Percentiles rank a stretch among this genome's conserved stretches.
Evolutionary conservation across 2,113 vertebrate genomes (phyloP).

Genomic region (Pholis gunnellus): DNA sequence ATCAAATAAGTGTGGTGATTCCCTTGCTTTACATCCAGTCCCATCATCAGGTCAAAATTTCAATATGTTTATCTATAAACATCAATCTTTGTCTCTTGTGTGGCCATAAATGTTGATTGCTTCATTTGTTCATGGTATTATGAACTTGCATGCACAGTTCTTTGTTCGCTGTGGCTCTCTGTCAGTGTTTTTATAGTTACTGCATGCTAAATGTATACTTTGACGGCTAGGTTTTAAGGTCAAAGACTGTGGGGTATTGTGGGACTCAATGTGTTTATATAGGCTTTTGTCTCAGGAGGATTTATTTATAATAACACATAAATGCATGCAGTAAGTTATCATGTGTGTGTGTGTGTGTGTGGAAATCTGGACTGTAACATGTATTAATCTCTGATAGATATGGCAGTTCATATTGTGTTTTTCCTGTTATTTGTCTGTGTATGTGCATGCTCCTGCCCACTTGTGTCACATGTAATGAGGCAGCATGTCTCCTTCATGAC

Average conservation of each 20-base stretch:
- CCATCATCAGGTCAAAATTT: not conserved
- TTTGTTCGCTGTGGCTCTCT: not conserved
- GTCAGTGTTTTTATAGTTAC: slow-evolving; percentile 5
- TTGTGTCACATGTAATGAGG: slow-evolving; percentile 48
- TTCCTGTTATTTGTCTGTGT: not conserved
- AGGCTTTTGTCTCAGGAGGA: slow-evolving; percentile 11
- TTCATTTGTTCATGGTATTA: slow-evolving; percentile 21
- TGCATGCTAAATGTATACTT: slow-evolving; percentile 9
- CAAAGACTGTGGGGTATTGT: slow-evolving; percentile 22
- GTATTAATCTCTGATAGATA: not conserved
- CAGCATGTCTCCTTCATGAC: slow-evolving; percentile 38
- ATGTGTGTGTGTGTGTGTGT: not conserved
- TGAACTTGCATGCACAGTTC: not conserved
- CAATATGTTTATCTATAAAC: not conserved
- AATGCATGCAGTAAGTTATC: not conserved
- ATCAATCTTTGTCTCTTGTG: not conserved
- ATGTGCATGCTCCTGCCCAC: not conserved
- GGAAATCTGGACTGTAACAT: not conserved
- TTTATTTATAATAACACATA: not conserved
- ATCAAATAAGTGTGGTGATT: not conserved
- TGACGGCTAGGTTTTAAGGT: slow-evolving; percentile 3
- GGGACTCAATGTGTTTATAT: slow-evolving; percentile 19
- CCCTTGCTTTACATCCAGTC: slow-evolving; percentile 1
- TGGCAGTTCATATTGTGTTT: slow-evolving; percentile 16
- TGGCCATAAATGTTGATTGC: slow-evolving; percentile 15